A percentile compares a stretch with the other conserved stretches of the same genome.
Conservation (phyloP, 2,113 vertebrate species). For the Corythoichthys haematopterus region DNA sequence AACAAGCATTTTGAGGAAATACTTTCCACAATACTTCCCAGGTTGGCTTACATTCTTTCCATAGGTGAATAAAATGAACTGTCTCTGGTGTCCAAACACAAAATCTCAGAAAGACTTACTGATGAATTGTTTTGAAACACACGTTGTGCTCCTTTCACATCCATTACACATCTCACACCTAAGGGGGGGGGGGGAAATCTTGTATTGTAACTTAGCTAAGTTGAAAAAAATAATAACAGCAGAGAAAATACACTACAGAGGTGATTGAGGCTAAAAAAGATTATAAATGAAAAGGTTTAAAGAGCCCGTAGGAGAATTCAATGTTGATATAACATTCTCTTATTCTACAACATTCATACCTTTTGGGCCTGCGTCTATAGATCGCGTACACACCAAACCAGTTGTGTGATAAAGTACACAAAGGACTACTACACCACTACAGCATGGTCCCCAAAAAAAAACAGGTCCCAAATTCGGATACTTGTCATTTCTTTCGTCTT, state of each 20-base stretch:
- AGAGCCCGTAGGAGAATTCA: conserved; percentile 27
- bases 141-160: background rate
- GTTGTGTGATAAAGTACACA: no score
- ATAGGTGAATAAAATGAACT: background rate
- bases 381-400: background rate
- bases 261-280: conserved; percentile 18
- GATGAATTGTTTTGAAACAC: conserved; percentile 16
- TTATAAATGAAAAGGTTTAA: conserved; percentile 34
- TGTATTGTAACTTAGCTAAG: background rate
- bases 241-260: background rate
- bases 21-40: background rate
- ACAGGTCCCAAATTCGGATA: no score
- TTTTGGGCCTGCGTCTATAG: conserved; percentile 20
- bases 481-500: no score
- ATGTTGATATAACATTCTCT: conserved; percentile 55
- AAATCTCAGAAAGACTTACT: conserved; percentile 1
- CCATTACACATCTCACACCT: conserved; percentile 17
- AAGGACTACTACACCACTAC: no score
- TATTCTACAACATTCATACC: conserved; percentile 48
- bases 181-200: background rate
- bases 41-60: conserved; percentile 2
- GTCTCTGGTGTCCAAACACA: background rate
- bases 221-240: background rate
- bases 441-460: no score
- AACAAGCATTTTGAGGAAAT: conserved; percentile 1